Evolutionary conservation across 2,888 invertebrate genomes (phyloP).

Genomic region (Pyralis farinalis): DNA sequence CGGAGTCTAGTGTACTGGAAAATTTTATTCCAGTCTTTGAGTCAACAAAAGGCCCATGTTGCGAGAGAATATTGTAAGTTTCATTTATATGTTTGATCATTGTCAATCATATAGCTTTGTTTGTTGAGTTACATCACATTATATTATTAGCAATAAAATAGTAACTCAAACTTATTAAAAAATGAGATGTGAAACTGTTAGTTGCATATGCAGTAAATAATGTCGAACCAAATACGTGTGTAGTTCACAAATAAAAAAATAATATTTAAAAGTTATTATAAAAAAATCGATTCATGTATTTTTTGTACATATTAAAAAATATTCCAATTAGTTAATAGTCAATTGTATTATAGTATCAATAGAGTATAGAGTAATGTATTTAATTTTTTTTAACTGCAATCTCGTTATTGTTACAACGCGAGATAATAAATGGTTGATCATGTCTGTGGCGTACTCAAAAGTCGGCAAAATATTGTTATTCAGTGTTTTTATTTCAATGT

Average conservation of each 20-base stretch:
- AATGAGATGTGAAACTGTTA: no score
- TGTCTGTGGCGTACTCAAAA: background rate
- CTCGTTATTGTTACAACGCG: slow-evolving; percentile 6
- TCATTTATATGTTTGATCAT: no score
- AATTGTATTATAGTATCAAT: slow-evolving; percentile 72
- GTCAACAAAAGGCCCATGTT: no score
- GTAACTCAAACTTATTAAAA: no score
- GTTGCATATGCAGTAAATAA: background rate
- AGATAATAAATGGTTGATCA: background rate
- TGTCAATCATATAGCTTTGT: no score
- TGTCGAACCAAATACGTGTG: slow-evolving; percentile 1
- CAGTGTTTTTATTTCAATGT: background rate
- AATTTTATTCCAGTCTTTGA: no score
- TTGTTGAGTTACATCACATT: no score
- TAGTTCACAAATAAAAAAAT: slow-evolving; percentile 6
- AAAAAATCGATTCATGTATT: slow-evolving; percentile 31
- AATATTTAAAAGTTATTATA: slow-evolving; percentile 4
- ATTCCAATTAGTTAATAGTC: slow-evolving; percentile 72
- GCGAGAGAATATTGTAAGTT: no score
- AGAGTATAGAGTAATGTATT: slow-evolving; percentile 49
- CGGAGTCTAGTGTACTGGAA: no score
- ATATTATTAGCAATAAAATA: no score
- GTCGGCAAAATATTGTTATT: background rate
- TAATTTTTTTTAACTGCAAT: slow-evolving; percentile 41
- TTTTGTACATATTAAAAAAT: slow-evolving; percentile 69